Evolutionary conservation across 2,888 invertebrate genomes (phyloP).

Genomic region (Maniola hyperantus): DNA sequence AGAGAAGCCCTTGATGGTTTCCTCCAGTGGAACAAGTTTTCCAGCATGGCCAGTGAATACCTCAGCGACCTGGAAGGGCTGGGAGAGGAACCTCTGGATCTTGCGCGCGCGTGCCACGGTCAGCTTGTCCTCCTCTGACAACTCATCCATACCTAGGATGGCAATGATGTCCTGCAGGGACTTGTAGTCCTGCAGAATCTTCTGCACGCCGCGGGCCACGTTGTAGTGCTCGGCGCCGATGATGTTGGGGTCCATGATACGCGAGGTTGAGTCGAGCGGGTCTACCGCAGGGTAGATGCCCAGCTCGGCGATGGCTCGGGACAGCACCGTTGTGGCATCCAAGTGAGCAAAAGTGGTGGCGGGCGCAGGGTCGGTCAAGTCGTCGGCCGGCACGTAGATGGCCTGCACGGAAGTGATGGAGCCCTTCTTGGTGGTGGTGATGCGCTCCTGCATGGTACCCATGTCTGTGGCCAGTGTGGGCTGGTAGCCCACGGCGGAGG

Average conservation of each 20-base stretch:
- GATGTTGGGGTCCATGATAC: slow-evolving; percentile 96
- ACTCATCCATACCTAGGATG: slow-evolving; percentile 92
- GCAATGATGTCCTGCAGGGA: slow-evolving; percentile 94
- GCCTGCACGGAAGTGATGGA: slow-evolving; percentile 98
- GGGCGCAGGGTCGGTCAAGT: slow-evolving; percentile 97
- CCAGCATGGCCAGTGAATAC: slow-evolving; percentile 97
- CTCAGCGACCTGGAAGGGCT: slow-evolving; percentile 96
- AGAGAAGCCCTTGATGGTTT: slow-evolving; percentile 95
- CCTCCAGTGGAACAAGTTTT: slow-evolving; percentile 92
- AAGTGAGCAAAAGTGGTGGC: slow-evolving; percentile 98
- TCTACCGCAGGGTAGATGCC: slow-evolving; percentile 98
- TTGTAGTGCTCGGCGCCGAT: slow-evolving; percentile 95
- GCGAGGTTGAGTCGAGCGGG: slow-evolving; percentile 96
- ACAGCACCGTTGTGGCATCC: slow-evolving; percentile 97
- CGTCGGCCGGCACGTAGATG: slow-evolving; percentile 97
- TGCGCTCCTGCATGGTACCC: slow-evolving; percentile 99
- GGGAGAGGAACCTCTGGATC: slow-evolving; percentile 96
- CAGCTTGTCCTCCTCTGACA: slow-evolving; percentile 97
- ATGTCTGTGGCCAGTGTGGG: slow-evolving; percentile 98
- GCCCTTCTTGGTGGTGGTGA: slow-evolving; percentile 96
- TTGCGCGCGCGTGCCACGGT: slow-evolving; percentile 97
- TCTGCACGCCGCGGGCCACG: slow-evolving; percentile 95
- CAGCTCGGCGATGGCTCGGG: slow-evolving; percentile 95
- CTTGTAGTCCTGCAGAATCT: slow-evolving; percentile 93
- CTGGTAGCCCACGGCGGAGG: slow-evolving; percentile 97